phyloP scores from a whole-genome alignment of 1,140 invertebrate genomes.

The Drosophila watanabei region DNA sequence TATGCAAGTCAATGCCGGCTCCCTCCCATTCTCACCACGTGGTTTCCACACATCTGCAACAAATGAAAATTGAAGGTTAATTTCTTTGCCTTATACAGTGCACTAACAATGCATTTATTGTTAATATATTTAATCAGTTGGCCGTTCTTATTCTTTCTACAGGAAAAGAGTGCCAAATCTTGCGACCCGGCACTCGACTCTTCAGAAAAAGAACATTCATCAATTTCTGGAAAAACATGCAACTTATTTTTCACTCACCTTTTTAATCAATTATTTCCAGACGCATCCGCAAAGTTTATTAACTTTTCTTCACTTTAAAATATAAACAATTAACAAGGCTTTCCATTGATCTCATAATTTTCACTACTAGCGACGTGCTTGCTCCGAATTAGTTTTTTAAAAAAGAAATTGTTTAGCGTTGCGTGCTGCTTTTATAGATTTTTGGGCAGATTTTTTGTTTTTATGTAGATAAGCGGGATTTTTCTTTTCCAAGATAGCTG shows the following conservation, averaged over 20 bases:
- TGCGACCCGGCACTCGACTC: conserved; percentile 61
- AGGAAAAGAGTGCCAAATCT: conserved; percentile 54
- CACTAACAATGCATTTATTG: background rate
- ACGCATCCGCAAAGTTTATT: background rate
- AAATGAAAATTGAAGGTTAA: conserved; percentile 4
- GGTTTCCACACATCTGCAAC: conserved; percentile 17
- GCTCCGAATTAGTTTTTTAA: background rate
- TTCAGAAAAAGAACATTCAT: conserved; percentile 80
- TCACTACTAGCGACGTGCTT: background rate
- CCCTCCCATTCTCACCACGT: conserved; percentile 41
- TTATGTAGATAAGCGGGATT: too few species aligned
- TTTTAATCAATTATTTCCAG: conserved; percentile 14
- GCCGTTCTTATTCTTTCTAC: conserved; percentile 84
- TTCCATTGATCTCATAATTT: background rate
- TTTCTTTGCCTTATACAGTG: conserved; percentile 1
- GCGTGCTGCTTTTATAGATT: background rate
- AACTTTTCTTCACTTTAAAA: conserved; percentile 21
- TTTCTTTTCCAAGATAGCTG: too few species aligned
- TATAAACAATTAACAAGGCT: background rate
- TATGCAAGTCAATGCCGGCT: conserved; percentile 20
- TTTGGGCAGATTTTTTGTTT: too few species aligned
- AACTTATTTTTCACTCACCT: conserved; percentile 7
- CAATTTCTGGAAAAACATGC: conserved; percentile 11
- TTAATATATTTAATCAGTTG: conserved; percentile 62
- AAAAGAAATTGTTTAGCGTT: background rate